Evolutionary conservation across 2,888 invertebrate species (phyloP).

Genomic region (Nematopogon swammerdamellus): DNA sequence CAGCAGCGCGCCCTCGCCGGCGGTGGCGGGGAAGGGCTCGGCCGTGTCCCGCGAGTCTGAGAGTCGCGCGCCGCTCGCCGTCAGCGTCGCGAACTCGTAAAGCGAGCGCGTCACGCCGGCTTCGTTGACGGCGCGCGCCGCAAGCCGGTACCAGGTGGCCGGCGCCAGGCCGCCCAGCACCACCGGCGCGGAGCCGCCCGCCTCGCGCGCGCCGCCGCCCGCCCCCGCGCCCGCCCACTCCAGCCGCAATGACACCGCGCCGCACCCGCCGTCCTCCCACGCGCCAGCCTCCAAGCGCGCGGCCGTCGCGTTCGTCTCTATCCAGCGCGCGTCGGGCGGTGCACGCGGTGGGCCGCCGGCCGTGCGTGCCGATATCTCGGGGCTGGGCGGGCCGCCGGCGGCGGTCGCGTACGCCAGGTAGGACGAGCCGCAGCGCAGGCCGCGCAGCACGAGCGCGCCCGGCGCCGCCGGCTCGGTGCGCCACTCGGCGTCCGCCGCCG

Average conservation of each 20-base stretch:
- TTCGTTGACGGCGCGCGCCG: constrained; percentile 59
- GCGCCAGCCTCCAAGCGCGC: constrained; percentile 73
- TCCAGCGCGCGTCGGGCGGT: constrained; percentile 72
- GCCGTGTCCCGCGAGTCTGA: constrained; percentile 46
- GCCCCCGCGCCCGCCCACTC: constrained; percentile 60
- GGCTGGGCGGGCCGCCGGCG: constrained; percentile 72
- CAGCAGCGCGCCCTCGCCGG: constrained; percentile 42
- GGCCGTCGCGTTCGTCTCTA: constrained; percentile 76
- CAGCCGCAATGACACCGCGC: constrained; percentile 75
- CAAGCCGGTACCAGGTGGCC: constrained; percentile 49
- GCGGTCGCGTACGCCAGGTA: constrained; percentile 81
- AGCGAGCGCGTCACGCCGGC: constrained; percentile 60
- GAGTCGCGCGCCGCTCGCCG: constrained; percentile 45
- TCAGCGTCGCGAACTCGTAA: constrained; percentile 57
- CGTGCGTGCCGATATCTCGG: constrained; percentile 73
- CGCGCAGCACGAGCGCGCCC: constrained; percentile 58
- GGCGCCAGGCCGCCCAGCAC: background rate
- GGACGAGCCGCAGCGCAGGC: constrained; percentile 78
- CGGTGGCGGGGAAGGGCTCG: constrained; percentile 45
- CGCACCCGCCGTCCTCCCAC: constrained; percentile 85
- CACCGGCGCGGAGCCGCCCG: background rate
- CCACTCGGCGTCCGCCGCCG: constrained; percentile 71
- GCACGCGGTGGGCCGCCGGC: constrained; percentile 65
- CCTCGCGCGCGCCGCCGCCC: constrained; percentile 21
- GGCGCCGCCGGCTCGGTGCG: constrained; percentile 48